A percentile compares a stretch with the other conserved stretches of the same genome.
Evolutionary conservation across 2,888 invertebrate genomes (phyloP).

Genomic region (Cantharis nigra): DNA sequence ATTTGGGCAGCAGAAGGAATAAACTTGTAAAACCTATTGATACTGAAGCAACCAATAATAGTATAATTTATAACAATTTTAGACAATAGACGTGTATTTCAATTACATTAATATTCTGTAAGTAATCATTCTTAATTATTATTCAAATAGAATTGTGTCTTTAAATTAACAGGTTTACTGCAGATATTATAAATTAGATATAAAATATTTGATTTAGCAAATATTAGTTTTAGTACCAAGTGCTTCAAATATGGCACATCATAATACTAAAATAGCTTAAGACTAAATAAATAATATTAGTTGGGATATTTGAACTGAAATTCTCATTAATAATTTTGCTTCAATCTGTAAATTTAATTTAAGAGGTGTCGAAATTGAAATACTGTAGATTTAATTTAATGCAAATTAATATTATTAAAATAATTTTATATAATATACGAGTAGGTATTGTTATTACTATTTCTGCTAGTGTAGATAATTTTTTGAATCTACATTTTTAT

Average conservation of each 20-base stretch:
- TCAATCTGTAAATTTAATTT: neutral
- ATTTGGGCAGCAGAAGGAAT: too few species aligned
- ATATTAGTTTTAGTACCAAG: neutral
- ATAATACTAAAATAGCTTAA: neutral
- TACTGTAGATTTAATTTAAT: neutral
- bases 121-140: neutral
- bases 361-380: neutral
- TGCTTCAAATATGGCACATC: neutral
- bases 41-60: too few species aligned
- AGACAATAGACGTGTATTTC: too few species aligned
- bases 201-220: neutral
- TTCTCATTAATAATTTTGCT: neutral
- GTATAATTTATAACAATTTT: too few species aligned
- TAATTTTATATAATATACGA: too few species aligned
- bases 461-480: too few species aligned
- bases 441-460: too few species aligned
- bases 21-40: too few species aligned
- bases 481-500: neutral
- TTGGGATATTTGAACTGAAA: neutral
- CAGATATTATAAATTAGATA: neutral
- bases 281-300: neutral
- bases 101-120: neutral
- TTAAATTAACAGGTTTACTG: neutral
- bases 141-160: neutral
- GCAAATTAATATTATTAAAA: too few species aligned